A percentile compares a stretch with the other conserved stretches of the same genome.
These are phyloP conservation scores for Halcyon badia DNA, from an alignment of 2,797 vertebrate species.

Conservation along the genomic window DNA sequence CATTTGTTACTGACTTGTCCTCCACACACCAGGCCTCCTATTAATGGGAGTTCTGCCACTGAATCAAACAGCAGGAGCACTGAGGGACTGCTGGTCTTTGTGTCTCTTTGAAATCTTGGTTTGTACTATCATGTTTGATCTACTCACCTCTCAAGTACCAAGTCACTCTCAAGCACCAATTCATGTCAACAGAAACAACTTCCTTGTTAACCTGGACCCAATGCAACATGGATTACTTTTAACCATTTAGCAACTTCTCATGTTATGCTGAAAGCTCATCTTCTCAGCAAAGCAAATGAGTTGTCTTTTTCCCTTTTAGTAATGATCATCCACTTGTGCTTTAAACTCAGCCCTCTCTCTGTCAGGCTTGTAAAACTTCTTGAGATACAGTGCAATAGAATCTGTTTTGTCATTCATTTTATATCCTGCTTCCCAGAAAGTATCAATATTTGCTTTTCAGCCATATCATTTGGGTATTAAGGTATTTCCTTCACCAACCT, in stretches of 20 bases:
- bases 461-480: constrained; percentile 30
- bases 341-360: neutral
- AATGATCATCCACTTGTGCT: neutral
- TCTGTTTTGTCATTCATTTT: constrained; percentile 29
- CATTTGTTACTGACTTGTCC: neutral
- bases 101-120: neutral
- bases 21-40: neutral
- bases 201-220: neutral
- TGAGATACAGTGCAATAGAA: neutral
- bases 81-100: neutral
- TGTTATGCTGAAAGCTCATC: neutral
- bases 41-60: neutral
- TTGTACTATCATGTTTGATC: neutral
- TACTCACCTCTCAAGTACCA: neutral
- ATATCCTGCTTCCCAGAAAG: constrained; percentile 2
- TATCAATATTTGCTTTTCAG: constrained; percentile 60
- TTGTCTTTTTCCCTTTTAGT: neutral
- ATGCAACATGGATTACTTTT: neutral
- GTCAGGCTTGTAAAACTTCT: constrained; percentile 12
- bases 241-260: neutral
- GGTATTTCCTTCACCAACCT: constrained; percentile 37
- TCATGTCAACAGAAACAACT: neutral
- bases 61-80: neutral
- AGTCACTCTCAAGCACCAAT: neutral
- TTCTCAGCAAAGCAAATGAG: neutral